A percentile compares a stretch with the other conserved stretches of the same genome.
These are phyloP conservation scores for Phoxinus phoxinus DNA, from an alignment of 2,113 vertebrate species.

Conservation along the genomic window DNA sequence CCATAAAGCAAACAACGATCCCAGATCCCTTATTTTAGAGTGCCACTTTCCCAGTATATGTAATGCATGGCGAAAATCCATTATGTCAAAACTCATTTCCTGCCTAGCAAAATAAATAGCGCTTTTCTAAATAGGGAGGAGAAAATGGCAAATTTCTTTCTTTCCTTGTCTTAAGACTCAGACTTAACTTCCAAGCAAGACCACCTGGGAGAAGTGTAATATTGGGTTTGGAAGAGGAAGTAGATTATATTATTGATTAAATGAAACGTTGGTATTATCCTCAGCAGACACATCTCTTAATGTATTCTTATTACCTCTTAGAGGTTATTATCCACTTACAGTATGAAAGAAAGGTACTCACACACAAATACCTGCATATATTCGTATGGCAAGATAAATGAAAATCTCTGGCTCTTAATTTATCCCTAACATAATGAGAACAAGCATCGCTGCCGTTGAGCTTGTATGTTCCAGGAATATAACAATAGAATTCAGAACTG, in stretches of 20 bases:
- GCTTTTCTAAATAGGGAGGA: constrained; percentile 68
- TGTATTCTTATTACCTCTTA: too few species aligned
- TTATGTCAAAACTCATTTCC: constrained; percentile 84
- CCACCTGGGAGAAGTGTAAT: constrained; percentile 58
- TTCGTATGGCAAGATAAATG: neutral
- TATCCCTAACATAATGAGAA: neutral
- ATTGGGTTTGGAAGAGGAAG: constrained; percentile 50
- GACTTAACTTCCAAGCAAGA: constrained; percentile 65
- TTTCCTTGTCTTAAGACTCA: constrained; percentile 53
- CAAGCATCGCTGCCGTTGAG: neutral
- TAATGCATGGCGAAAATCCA: constrained; percentile 77
- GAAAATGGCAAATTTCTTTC: constrained; percentile 71
- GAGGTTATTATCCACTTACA: constrained; percentile 37
- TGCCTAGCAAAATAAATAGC: constrained; percentile 75
- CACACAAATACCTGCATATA: neutral
- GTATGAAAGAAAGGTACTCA: neutral
- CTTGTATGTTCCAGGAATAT: constrained; percentile 20
- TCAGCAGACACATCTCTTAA: constrained; percentile 53
- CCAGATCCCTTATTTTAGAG: constrained; percentile 57
- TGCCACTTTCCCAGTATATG: constrained; percentile 68
- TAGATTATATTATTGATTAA: constrained; percentile 56
- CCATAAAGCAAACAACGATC: constrained; percentile 69
- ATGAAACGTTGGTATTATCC: constrained; percentile 64
- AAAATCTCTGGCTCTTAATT: constrained; percentile 5
- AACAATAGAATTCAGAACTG: constrained; percentile 46